These are phyloP conservation scores for Agapornis roseicollis DNA, from an alignment of 2,113 vertebrate species.

Conservation along the genomic window DNA sequence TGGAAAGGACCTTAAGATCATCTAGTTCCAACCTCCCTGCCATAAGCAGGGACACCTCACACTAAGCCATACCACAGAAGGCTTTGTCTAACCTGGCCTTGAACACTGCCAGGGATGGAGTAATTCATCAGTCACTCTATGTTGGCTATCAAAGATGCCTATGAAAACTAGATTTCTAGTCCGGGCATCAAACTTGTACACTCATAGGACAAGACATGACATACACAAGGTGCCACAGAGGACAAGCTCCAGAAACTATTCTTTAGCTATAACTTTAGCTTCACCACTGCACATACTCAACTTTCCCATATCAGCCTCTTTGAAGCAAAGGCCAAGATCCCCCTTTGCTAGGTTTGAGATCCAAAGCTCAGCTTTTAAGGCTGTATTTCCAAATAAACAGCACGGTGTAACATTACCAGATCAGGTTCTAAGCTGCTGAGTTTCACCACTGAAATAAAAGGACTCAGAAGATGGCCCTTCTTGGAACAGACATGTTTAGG, in stretches of 20 bases:
- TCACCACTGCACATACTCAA: not conserved
- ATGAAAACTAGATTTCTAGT: not conserved
- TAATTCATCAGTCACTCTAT: not conserved
- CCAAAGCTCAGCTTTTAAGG: not conserved
- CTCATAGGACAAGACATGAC: not conserved
- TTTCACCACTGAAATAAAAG: not conserved
- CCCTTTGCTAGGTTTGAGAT: not conserved
- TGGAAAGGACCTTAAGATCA: no score
- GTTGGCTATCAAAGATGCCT: not conserved
- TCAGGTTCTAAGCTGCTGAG: not conserved
- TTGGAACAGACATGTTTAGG: not conserved
- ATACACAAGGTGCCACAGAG: not conserved
- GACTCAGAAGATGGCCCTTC: not conserved
- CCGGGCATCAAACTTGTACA: not conserved
- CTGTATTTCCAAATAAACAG: not conserved
- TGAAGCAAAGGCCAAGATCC: not conserved
- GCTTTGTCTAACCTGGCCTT: no score
- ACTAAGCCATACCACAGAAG: no score
- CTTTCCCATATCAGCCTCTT: not conserved
- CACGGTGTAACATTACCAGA: not conserved
- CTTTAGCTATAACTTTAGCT: not conserved
- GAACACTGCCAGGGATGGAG: no score
- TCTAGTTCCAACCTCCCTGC: no score
- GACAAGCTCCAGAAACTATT: not conserved
- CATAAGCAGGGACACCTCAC: no score